Percentiles rank a stretch among this genome's conserved stretches.
Conservation (phyloP, 2,113 vertebrate genomes). For the Sardina pilchardus region DNA sequence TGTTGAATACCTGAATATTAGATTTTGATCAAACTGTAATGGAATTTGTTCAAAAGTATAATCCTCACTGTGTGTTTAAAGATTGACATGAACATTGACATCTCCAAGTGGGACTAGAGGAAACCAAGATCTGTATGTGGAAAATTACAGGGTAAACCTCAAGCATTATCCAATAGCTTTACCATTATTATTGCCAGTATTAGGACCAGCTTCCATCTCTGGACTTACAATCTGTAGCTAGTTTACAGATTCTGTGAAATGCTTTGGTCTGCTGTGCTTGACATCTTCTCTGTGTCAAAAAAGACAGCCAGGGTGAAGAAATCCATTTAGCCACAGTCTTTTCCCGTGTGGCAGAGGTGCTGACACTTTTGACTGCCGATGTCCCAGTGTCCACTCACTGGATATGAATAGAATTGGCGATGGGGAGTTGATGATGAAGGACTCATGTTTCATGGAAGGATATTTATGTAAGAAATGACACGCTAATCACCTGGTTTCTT, state of each 20-base stretch:
- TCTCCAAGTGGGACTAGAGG: no score
- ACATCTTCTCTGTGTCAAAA: not conserved
- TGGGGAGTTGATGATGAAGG: not conserved
- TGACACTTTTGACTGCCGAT: not conserved
- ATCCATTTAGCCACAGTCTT: not conserved
- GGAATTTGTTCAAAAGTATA: no score
- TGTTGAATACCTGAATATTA: no score
- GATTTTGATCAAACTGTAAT: no score
- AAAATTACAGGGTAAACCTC: no score
- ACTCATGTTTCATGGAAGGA: not conserved
- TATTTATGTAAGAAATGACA: not conserved
- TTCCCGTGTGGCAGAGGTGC: not conserved
- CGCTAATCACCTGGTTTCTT: not conserved
- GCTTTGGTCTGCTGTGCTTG: not conserved
- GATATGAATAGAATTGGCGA: not conserved
- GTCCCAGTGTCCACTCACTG: not conserved
- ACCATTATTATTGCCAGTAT: not conserved
- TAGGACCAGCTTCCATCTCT: not conserved
- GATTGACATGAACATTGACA: no score
- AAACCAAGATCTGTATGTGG: no score
- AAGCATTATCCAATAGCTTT: no score
- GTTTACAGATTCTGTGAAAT: not conserved
- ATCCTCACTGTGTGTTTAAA: no score
- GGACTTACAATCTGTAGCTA: not conserved
- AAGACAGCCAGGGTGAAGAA: not conserved